Conservation (phyloP, 2,888 invertebrate species). For the Rotaria macrura region DNA sequence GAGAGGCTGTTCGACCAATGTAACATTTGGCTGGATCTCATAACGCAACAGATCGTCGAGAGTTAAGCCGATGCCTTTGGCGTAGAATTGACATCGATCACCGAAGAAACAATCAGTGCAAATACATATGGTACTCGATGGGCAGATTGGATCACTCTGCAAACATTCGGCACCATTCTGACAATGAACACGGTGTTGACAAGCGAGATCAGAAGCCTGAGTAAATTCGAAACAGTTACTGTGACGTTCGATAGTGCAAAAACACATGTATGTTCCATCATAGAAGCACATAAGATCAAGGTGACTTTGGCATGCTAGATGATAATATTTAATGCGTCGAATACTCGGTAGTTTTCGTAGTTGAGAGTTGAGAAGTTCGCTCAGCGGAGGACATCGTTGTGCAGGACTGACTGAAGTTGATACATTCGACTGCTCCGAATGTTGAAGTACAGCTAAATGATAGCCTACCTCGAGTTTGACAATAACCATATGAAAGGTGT, state of each 20-base stretch:
- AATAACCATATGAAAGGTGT: not conserved
- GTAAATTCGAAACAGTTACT: not conserved
- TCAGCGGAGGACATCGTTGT: not conserved
- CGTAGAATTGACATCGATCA: not conserved
- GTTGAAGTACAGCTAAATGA: not conserved
- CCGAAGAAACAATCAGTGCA: not conserved
- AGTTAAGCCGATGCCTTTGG: not conserved
- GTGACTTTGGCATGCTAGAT: not conserved
- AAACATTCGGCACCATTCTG: not conserved
- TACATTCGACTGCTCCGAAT: not conserved
- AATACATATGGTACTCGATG: not conserved
- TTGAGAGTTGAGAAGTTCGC: not conserved
- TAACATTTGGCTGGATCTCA: not conserved
- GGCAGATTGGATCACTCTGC: not conserved
- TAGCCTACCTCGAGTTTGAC: not conserved
- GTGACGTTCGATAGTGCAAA: not conserved
- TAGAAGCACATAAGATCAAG: not conserved
- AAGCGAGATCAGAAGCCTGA: not conserved
- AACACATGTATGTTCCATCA: not conserved
- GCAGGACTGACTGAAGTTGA: not conserved
- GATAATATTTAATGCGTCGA: not conserved
- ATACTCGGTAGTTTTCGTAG: not conserved
- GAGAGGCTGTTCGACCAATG: not conserved
- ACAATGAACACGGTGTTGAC: not conserved
- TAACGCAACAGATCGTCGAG: not conserved